phyloP scores from a whole-genome alignment of 2,113 vertebrate species.

The Pipa parva region DNA sequence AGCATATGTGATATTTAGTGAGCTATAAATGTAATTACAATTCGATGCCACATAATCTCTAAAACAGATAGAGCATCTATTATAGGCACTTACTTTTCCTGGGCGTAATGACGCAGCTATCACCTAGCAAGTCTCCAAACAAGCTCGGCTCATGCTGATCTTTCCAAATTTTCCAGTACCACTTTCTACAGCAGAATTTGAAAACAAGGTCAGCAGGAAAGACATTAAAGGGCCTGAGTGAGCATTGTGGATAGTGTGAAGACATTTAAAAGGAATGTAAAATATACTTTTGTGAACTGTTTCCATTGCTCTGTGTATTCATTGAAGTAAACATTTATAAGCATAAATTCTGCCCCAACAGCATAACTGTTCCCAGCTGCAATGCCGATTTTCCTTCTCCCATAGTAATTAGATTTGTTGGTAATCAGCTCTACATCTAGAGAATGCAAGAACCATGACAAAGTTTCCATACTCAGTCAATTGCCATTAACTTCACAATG shows the following conservation, averaged over 20 bases:
- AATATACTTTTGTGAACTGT: constrained; percentile 33
- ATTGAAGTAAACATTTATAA: constrained; percentile 35
- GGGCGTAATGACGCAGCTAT: too few species aligned
- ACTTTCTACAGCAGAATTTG: constrained; percentile 5
- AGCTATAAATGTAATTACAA: too few species aligned
- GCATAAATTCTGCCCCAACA: constrained; percentile 28
- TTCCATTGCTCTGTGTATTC: constrained; percentile 34
- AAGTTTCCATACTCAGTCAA: constrained; percentile 28
- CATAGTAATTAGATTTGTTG: constrained; percentile 35
- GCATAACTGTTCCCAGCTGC: constrained; percentile 37
- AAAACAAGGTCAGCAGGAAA: constrained; percentile 16
- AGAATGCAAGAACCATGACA: constrained; percentile 15
- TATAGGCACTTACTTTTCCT: too few species aligned
- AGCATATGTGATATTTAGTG: too few species aligned
- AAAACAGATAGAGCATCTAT: too few species aligned
- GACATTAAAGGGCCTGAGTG: constrained; percentile 21
- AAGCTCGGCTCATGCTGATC: too few species aligned
- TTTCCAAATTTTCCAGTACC: constrained; percentile 1
- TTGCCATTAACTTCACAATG: constrained; percentile 26
- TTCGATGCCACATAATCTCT: too few species aligned
- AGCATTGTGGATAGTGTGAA: constrained; percentile 31
- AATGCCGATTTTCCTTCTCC: constrained; percentile 4
- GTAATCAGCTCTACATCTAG: constrained; percentile 37
- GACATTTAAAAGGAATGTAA: constrained; percentile 32
- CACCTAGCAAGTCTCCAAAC: too few species aligned